A percentile compares a stretch with the other conserved stretches of the same genome.
Evolutionary conservation across 2,888 invertebrate genomes (phyloP).

Genomic region (Macrosiphum euphorbiae): DNA sequence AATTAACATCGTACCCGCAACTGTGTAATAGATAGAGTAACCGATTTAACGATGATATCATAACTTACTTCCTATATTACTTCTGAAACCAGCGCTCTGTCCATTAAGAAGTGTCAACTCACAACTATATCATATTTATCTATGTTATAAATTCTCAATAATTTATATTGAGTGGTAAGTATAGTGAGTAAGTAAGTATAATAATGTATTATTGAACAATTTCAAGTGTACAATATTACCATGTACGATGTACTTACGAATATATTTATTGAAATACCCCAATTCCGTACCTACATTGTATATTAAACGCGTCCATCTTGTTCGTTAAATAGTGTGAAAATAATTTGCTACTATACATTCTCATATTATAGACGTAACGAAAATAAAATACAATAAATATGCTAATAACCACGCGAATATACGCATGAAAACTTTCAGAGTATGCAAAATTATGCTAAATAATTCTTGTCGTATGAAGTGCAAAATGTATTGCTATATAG

Average conservation of each 20-base stretch:
- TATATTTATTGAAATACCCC: not conserved
- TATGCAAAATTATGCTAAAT: not conserved
- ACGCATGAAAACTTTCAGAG: not conserved
- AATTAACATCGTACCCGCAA: not conserved
- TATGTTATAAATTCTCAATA: not conserved
- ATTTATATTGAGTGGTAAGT: too few species aligned
- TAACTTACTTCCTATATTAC: not conserved
- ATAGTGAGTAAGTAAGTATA: not conserved
- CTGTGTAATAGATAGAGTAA: not conserved
- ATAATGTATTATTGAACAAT: not conserved
- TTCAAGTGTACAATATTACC: not conserved
- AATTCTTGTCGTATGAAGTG: not conserved
- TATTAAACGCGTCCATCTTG: not conserved
- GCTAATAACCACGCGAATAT: not conserved
- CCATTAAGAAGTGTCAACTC: not conserved
- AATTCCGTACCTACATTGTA: not conserved
- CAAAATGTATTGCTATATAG: not conserved
- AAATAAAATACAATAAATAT: conserved; percentile 8
- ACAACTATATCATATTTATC: not conserved
- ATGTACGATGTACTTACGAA: not conserved
- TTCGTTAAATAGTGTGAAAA: not conserved
- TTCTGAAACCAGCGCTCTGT: not conserved
- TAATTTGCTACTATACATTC: not conserved
- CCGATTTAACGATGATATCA: not conserved
- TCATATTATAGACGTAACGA: not conserved